Evolutionary conservation across 2,113 vertebrate genomes (phyloP), one percentile per base, ranked within the genome.

Genomic region (Gallinago jamesoni): DNA sequence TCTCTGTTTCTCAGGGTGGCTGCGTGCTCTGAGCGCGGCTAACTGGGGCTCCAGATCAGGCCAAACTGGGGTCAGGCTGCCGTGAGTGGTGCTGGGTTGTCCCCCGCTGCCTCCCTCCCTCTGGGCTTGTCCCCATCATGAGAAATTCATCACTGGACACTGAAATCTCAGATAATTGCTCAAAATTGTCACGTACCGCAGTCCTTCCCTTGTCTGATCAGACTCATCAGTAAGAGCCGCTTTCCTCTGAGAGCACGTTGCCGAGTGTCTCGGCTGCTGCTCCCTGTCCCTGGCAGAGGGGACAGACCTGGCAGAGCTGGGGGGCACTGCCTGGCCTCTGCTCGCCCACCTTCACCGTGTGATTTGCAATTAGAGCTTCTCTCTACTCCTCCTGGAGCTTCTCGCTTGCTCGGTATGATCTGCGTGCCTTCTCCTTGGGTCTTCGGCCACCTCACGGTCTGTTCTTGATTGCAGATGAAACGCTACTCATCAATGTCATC

Each of bases 401-500:
- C 84, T 55, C 20, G 56, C 86, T 95, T 95, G 22, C 63, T 80
- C 72, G 33, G 35, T 63, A 7, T 52, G 22, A 7, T 53, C 48
- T 74, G 23, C 77, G 33, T 14, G 5, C 14, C 43, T 37, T 23
- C 19, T 23, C 3, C 0, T 22, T 2, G 0, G 11, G 4, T 7
- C 33, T 27, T 11, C 3, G 10, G 56, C 33, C 24, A 0, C 33
- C 70, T 94, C 68, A 95, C 33, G 47, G 50, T 30, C 45, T 93
- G 7, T 62, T 57, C 66, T 84, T 75, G 63, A 45, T 97, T 96
- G 76, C 98, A 99, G 99, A 99, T 91, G 99, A 99, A 97, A 99
- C 99, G 22, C 98, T 99, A 97, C 98, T 99, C 48, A 98, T 99
- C 97, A 99, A 99, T 62, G 99, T 99, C n/a, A 99, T 99, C 95